Evolutionary conservation across 2,797 vertebrate genomes (phyloP).

Genomic region (Lacerta bilineata): DNA sequence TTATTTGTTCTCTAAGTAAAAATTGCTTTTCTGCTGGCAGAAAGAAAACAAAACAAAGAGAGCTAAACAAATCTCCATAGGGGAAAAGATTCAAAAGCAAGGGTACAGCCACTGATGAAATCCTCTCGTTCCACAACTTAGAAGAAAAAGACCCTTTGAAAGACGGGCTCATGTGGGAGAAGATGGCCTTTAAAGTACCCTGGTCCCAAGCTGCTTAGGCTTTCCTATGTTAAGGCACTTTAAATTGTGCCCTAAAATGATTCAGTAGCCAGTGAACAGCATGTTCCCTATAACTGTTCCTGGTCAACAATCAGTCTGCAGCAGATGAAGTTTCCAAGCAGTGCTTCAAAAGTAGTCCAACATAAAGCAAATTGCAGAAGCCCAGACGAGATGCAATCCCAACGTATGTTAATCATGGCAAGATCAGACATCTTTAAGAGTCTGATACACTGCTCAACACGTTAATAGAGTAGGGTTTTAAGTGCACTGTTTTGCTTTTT

Average conservation of each 20-base stretch:
- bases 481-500: conserved; percentile 3
- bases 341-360: not conserved
- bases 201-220: not conserved
- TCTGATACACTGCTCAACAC: not conserved
- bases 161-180: not conserved
- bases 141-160: not conserved
- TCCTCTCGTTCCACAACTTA: not conserved
- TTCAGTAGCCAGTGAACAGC: not conserved
- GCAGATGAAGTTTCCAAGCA: not conserved
- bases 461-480: not conserved
- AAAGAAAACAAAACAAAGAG: too few species aligned
- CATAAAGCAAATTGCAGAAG: not conserved
- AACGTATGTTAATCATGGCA: not conserved
- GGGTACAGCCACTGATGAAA: not conserved
- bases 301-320: not conserved
- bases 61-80: not conserved
- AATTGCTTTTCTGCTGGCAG: not conserved
- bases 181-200: not conserved
- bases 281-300: not conserved
- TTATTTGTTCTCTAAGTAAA: not conserved
- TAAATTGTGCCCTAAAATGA: not conserved
- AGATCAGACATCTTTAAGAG: not conserved
- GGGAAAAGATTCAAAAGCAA: not conserved
- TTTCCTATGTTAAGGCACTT: not conserved
- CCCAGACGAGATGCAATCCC: not conserved